phyloP scores from a whole-genome alignment of 2,113 vertebrate genomes.

The Orthochromis indermauri region DNA sequence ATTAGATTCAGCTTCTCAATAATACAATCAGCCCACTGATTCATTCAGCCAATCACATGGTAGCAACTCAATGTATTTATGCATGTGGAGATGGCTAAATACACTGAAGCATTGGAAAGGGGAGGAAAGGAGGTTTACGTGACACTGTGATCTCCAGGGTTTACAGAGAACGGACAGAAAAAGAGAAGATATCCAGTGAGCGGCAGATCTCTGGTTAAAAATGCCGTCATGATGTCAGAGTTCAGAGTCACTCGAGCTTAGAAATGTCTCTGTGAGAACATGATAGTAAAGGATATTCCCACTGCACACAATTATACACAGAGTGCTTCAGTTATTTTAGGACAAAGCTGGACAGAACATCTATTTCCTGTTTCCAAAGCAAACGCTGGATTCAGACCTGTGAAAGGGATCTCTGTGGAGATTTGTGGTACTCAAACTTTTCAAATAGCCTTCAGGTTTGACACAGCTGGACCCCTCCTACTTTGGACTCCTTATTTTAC shows the following conservation, averaged over 20 bases:
- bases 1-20: neutral
- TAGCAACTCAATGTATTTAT: neutral
- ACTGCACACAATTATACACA: neutral
- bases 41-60: neutral
- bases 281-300: neutral
- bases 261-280: neutral
- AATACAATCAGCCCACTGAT: neutral
- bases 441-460: neutral
- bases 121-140: neutral
- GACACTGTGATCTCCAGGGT: neutral
- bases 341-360: neutral
- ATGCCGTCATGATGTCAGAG: neutral
- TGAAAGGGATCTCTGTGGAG: neutral
- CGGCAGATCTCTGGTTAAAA: fast-evolving
- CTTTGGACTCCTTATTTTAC: neutral
- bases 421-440: fast-evolving
- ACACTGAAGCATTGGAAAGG: neutral
- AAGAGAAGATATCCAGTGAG: neutral
- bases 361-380: neutral
- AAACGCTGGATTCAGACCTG: neutral
- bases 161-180: neutral
- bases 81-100: neutral
- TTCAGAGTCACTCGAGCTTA: neutral
- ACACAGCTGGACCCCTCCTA: neutral
- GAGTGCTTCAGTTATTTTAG: neutral